Conservation (phyloP, 2,888 invertebrate species). For the Cephus pygmeus region DNA sequence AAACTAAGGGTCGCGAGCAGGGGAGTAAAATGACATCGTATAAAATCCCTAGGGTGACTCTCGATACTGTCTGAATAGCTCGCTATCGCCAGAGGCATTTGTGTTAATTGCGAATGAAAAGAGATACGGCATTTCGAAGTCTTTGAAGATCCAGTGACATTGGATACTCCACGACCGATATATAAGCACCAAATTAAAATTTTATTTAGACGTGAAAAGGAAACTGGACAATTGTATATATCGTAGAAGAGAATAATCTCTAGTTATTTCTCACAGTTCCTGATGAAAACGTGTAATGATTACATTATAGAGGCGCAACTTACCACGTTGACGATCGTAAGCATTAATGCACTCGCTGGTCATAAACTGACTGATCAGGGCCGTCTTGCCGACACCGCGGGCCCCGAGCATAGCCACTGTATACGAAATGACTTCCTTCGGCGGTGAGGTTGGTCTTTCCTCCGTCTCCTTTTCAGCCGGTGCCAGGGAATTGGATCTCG, state of each 20-base stretch:
- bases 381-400: constrained; percentile 71
- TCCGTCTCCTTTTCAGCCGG: constrained; percentile 65
- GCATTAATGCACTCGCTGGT: constrained; percentile 95
- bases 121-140: background rate
- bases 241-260: background rate
- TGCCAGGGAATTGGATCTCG: constrained; percentile 84
- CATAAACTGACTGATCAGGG: constrained; percentile 78
- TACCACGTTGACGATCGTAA: constrained; percentile 88
- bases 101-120: background rate
- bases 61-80: background rate
- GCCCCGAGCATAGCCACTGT: constrained; percentile 73
- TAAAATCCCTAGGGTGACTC: background rate
- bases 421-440: constrained; percentile 68
- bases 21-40: background rate
- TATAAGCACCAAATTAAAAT: background rate
- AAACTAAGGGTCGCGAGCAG: background rate
- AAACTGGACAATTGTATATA: background rate
- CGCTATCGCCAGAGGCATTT: background rate
- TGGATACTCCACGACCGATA: background rate
- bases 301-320: constrained; percentile 33
- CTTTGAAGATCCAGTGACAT: background rate
- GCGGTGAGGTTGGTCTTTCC: constrained; percentile 51
- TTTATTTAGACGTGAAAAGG: background rate
- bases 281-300: background rate
- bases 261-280: background rate